Evolutionary conservation across 1,140 invertebrate genomes (phyloP).

Genomic region (Drosophila oshimai): DNA sequence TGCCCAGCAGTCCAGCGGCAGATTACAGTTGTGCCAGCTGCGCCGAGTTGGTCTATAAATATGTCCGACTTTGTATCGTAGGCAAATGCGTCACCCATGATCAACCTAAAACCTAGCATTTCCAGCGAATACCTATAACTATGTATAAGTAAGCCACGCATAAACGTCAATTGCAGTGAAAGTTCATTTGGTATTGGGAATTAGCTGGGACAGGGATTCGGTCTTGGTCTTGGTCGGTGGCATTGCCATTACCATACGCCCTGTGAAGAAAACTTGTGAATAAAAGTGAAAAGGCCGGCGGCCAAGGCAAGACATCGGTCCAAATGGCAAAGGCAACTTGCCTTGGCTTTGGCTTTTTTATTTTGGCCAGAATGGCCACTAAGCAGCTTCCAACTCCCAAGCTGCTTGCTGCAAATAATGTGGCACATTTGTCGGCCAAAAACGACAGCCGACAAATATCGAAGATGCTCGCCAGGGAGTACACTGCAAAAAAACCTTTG

Average conservation of each 20-base stretch:
- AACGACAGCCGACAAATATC: conserved; percentile 16
- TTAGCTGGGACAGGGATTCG: conserved; percentile 32
- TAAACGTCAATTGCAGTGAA: conserved; percentile 73
- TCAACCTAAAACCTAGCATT: conserved; percentile 27
- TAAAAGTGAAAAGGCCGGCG: conserved; percentile 57
- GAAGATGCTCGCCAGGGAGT: conserved; percentile 38
- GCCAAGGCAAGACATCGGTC: conserved; percentile 1
- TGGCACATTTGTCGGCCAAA: conserved; percentile 53
- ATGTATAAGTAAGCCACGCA: conserved; percentile 48
- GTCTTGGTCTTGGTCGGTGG: conserved; percentile 23
- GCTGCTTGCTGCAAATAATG: conserved; percentile 41
- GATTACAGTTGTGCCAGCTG: conserved; percentile 38
- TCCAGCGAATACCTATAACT: conserved; percentile 15
- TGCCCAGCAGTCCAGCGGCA: conserved; percentile 47
- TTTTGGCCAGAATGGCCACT: conserved; percentile 21
- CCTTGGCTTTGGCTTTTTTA: neutral
- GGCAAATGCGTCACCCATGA: conserved; percentile 70
- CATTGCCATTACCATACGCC: conserved; percentile 23
- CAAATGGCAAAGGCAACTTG: conserved; percentile 6
- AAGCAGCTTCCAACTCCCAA: conserved; percentile 5
- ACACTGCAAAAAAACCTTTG: conserved; percentile 2
- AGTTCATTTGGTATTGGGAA: conserved; percentile 57
- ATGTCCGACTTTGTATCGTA: neutral
- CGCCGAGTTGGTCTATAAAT: neutral
- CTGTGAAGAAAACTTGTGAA: conserved; percentile 1